Base-by-base conservation (phyloP, 2,888 invertebrate species). In the Notocelia uddmanniana region DNA sequence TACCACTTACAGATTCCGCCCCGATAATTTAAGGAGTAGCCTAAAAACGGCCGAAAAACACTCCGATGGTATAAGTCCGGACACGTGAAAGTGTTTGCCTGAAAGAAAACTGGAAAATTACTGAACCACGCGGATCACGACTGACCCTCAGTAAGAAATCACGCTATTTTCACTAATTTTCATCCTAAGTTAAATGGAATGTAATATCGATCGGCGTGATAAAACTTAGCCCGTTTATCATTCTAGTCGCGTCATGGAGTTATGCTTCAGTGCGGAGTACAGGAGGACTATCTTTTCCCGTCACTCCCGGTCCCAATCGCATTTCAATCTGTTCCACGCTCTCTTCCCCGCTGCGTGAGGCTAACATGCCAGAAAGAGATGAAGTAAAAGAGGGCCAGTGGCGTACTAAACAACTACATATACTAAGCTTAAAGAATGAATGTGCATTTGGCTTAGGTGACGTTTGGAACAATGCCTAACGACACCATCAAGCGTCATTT, bases 151-250 rank as follows among this genome's bases (percentile, higher is more conserved):
- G n/a, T n/a, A 5, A 3, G 15, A 13, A 45, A 45, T 45, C 8
- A 18, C 18, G 37, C 52, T 18, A 41, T 52, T 11, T 55, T 54
- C 54, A 6, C 9, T 6, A 37, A 18, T 19, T 54, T 58, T 54
- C 18, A 60, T 34, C 59, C 68, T 21, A 45, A 45, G 52, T 62
- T 45, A 31, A 69, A 69, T 69, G 62, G 54, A 60, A 62, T 62
- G 58, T 68, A 60, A 59, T 23, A 15, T 54, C 50, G 26, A 19
- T 45, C 19, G 11, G 54, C 55, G 60, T 54, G 69, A 62, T 69
- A 54, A 62, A 69, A 69, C 69, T 69, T 69, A 31, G 60, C 15
- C 41, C 45, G 59, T 69, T 62, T 69, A 60, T 69, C 62, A 69
- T 54, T 68, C 48, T 37, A 60, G 68, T 60, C 41, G 52, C 13